phyloP scores from a whole-genome alignment of 2,888 invertebrate species.

The Micoletzkya japonica region DNA sequence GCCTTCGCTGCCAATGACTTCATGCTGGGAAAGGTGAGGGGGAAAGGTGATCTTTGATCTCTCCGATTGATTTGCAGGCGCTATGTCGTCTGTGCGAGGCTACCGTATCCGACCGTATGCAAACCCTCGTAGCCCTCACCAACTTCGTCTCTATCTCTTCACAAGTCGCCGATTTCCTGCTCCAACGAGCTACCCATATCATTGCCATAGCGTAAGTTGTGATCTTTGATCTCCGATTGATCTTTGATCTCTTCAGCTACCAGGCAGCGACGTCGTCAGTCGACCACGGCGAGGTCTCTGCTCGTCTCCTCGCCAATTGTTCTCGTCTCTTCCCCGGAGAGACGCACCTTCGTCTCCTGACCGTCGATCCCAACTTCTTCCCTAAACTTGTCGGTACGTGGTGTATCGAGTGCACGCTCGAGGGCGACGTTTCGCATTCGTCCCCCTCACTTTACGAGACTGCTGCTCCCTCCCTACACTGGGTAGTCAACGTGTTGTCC shows the following conservation, averaged over 20 bases:
- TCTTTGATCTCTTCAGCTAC: constrained; percentile 14
- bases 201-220: constrained; percentile 25
- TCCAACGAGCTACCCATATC: constrained; percentile 22
- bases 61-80: constrained; percentile 31
- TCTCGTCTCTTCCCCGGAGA: constrained; percentile 27
- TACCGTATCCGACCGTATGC: constrained; percentile 42
- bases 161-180: constrained; percentile 40
- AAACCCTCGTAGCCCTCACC: constrained; percentile 40
- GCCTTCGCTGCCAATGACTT: constrained; percentile 39
- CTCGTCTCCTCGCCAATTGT: constrained; percentile 45
- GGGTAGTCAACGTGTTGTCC: neutral
- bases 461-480: neutral
- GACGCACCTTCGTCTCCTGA: constrained; percentile 25
- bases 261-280: constrained; percentile 2
- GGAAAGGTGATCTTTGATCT: neutral
- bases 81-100: constrained; percentile 40
- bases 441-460: neutral
- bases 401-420: too few relatives aligned
- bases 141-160: constrained; percentile 46
- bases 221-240: neutral
- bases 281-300: constrained; percentile 32
- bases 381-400: constrained; percentile 19
- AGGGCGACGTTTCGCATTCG: neutral
- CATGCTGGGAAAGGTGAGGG: constrained; percentile 37
- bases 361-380: constrained; percentile 14